Percentiles rank a stretch among this genome's conserved stretches.
phyloP scores from a whole-genome alignment of 2,888 invertebrate species.

The Caradrina clavipalpis region DNA sequence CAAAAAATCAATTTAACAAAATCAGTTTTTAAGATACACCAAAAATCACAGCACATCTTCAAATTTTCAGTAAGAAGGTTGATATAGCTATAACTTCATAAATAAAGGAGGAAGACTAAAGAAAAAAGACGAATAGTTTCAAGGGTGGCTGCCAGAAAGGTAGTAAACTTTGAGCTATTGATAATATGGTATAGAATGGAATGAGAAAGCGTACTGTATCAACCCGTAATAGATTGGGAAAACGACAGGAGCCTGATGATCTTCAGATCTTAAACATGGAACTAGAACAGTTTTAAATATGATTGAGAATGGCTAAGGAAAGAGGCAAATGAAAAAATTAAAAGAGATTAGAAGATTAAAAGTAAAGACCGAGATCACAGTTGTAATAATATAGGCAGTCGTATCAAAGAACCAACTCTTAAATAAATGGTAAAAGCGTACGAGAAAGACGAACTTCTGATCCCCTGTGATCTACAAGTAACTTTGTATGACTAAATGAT shows the following conservation, averaged over 20 bases:
- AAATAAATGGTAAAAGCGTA: too few species aligned
- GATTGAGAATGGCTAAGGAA: neutral
- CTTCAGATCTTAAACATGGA: neutral
- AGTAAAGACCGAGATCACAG: neutral
- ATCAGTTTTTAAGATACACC: neutral
- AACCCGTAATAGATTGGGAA: neutral
- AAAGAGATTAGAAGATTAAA: too few species aligned
- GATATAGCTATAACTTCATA: neutral
- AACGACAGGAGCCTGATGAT: neutral
- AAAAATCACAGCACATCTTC: neutral
- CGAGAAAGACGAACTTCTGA: too few species aligned
- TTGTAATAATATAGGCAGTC: neutral
- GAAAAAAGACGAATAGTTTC: neutral
- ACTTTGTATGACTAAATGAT: neutral
- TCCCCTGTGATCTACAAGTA: neutral
- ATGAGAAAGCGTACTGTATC: neutral
- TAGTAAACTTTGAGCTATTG: neutral
- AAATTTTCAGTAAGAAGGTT: neutral
- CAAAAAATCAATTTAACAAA: neutral
- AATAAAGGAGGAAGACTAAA: neutral
- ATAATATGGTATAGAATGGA: neutral
- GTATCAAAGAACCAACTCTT: neutral
- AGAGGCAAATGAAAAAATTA: neutral
- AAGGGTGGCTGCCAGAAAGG: neutral
- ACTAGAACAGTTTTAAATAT: neutral